Evolutionary conservation across 2,113 vertebrate species (phyloP).

Genomic region (Micromys minutus): DNA sequence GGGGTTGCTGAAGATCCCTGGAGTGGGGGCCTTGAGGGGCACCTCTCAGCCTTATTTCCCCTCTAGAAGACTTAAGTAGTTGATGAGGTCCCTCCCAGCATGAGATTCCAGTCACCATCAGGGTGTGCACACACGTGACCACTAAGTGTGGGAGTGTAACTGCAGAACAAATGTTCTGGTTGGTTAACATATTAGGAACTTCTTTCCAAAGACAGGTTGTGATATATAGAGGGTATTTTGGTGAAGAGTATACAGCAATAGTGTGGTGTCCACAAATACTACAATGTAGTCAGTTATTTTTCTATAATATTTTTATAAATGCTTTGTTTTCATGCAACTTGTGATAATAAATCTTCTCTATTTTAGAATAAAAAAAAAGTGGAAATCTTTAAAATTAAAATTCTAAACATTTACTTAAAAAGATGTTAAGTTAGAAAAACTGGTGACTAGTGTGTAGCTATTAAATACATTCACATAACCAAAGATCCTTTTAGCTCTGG

Average conservation of each 20-base stretch:
- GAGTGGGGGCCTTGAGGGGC: background rate
- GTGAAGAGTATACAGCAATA: slow-evolving; percentile 82
- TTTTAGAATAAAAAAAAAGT: slow-evolving; percentile 86
- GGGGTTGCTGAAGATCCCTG: background rate
- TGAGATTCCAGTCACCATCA: background rate
- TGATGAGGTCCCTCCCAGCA: background rate
- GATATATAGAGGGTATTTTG: slow-evolving; percentile 76
- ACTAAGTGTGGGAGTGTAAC: slow-evolving; percentile 51
- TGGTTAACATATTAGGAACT: slow-evolving; percentile 65
- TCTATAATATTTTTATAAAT: slow-evolving; percentile 88
- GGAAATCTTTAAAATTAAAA: background rate
- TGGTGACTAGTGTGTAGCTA: background rate
- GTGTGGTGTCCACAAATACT: slow-evolving; percentile 82
- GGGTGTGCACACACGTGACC: background rate
- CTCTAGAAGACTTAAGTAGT: background rate
- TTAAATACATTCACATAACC: background rate
- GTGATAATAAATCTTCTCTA: slow-evolving; percentile 89
- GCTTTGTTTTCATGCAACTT: slow-evolving; percentile 89
- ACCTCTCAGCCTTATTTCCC: background rate
- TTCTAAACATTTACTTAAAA: background rate
- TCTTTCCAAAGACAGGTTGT: slow-evolving; percentile 76
- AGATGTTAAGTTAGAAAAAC: background rate
- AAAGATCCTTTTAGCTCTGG: background rate
- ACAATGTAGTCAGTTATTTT: slow-evolving; percentile 86
- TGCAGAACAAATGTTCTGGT: slow-evolving; percentile 66